Base-by-base conservation (phyloP, 37 sponge, comb jelly and placozoan genomes). In the Theonella swinhoei region DNA sequence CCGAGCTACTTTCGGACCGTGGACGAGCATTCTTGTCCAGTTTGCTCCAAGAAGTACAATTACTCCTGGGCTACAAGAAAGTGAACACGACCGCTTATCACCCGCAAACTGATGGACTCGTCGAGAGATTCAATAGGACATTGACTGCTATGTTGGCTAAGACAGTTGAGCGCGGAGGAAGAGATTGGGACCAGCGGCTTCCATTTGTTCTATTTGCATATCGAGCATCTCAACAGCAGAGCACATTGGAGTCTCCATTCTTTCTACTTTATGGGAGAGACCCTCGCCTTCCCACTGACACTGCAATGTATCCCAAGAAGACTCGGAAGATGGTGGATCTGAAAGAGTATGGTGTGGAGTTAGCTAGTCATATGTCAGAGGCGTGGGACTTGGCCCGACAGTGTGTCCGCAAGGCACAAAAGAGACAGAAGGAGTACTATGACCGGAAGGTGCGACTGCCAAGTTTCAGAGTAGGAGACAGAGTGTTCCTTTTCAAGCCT, bases 341-440 rank as follows among this genome's bases (percentile, higher is more conserved):
- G 26, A 4, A 78, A 3, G 79, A 78, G 19, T 78, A 78, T 63
- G 37, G 66, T 31, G 37, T 34, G n/a, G 39, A 63, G 22, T 30
- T 81, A 3, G 9, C 47, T 68, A 11, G 3, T 19, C 7, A 40
- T 4, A 23, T 68, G 32, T 26, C 70, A 32, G 54, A 66, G 4
- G 69, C 80, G 4, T 80, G 80, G 80, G 33, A 80, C 29, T 26
- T 28, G 22, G 80, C 80, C 4, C 25, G 60, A 24, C 4, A 42
- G 32, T 24, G 34, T 17, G 30, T 77, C 30, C 14, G 22, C 19
- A 80, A 68, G 70, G 70, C 69, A 4, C 80, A 80, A 54, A 70
- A 78, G 65, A 70, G 28, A 26, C 89, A 89, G 60, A 80, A 80
- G 70, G 32, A 4, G 31, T 28, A 3, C 8, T 68, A 80, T 68